These are phyloP conservation scores for Drosophila nannoptera DNA, from an alignment of 1,140 invertebrate genomes.

Conservation along the genomic window DNA sequence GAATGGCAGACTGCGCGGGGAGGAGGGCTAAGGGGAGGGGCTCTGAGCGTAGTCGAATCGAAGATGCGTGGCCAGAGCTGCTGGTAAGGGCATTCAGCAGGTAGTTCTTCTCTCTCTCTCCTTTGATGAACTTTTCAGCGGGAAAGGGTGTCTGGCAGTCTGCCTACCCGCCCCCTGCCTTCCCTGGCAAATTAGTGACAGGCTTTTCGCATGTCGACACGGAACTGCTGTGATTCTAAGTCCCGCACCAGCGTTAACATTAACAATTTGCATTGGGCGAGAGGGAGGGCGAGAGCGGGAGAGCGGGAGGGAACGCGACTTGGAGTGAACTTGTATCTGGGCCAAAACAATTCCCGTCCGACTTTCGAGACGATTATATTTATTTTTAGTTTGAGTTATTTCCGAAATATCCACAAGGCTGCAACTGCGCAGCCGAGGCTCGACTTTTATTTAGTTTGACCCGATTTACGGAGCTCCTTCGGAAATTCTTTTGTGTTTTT, in stretches of 20 bases:
- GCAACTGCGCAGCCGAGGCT: neutral
- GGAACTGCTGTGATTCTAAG: constrained; percentile 31
- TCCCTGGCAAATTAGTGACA: constrained; percentile 64
- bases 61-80: neutral
- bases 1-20: constrained; percentile 36
- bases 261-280: constrained; percentile 34
- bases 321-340: too few species aligned
- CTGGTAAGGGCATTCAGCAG: neutral
- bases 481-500: neutral
- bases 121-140: too few species aligned
- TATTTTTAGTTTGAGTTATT: too few species aligned
- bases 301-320: too few species aligned
- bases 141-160: neutral
- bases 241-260: constrained; percentile 3
- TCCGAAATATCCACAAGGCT: too few species aligned
- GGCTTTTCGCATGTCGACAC: constrained; percentile 58
- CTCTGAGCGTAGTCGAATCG: too few species aligned
- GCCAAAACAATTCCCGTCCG: too few species aligned
- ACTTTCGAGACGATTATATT: too few species aligned
- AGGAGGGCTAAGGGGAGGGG: too few species aligned
- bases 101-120: too few species aligned
- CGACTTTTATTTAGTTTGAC: neutral
- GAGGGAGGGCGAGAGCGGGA: neutral
- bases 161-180: constrained; percentile 17
- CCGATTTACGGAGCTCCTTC: neutral